Conservation (phyloP, 92 coral and sea anemone genomes). For the Galaxea fascicularis region DNA sequence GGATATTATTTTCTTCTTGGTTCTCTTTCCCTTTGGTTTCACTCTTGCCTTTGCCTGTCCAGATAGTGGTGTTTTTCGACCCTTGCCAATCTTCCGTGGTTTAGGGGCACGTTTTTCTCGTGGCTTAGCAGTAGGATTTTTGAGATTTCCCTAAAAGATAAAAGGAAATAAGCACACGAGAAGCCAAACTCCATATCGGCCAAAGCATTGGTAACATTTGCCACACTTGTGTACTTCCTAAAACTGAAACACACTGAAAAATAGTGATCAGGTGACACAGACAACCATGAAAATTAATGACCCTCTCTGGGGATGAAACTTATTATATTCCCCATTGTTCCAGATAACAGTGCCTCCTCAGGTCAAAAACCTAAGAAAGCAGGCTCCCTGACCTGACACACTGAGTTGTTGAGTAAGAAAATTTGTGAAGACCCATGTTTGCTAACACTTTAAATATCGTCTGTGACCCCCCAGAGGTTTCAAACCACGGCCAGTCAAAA, state of each 20-base stretch:
- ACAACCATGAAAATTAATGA: no score
- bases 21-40: constrained; percentile 85
- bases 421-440: no score
- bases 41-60: constrained; percentile 78
- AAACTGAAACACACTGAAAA: not conserved
- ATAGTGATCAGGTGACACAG: no score
- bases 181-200: not conserved
- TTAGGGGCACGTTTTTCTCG: constrained; percentile 75
- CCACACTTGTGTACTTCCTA: not conserved
- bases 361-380: no score
- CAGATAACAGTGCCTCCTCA: no score
- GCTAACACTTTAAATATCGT: no score
- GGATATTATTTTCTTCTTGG: constrained; percentile 82
- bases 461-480: no score
- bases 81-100: constrained; percentile 80
- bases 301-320: no score
- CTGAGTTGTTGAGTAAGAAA: no score
- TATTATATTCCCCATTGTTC: no score
- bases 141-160: constrained; percentile 59
- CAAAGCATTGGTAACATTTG: not conserved
- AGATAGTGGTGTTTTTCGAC: constrained; percentile 88
- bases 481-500: no score
- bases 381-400: no score
- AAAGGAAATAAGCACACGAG: not conserved
- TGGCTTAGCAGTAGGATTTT: constrained; percentile 43